Base-by-base conservation (phyloP, 1,140 invertebrate genomes). In the Trichoplusia ni region DNA sequence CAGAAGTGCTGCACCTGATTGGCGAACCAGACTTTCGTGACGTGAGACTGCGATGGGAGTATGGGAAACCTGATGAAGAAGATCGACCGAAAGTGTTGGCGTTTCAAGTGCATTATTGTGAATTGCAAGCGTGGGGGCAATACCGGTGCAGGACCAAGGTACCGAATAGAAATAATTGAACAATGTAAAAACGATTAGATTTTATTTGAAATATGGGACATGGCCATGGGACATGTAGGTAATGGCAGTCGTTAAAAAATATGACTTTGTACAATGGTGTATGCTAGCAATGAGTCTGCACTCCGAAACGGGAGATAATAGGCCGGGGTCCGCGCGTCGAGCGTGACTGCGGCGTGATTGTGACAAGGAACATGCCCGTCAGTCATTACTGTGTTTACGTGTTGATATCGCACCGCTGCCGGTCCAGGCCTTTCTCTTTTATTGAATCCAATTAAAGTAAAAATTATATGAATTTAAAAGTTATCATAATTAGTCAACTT, bases 41-140 rank as follows among this genome's bases (percentile, higher is more conserved):
- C 77, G 94, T 95, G 3, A 91, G 92, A 25, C 89, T 95, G 14
- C 92, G 92, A 44, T 95, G 95, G 95, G 93, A 94, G 77, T 91
- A 89, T 51, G 81, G 83, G 5, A 73, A 73, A 35, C 77, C 69
- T 21, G 80, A 89, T 7, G 84, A 81, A 1, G 76, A 84, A 19
- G 82, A 79, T 51, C 72, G 64, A 18, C 81, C 73, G 18, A 89
- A 87, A 64, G 61, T 88, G 4, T 47, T 83, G 27, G 87, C 75
- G 2, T 95, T 95, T 84, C 92, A 93, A 79, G 91, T 95, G 11
- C 92, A 93, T 69, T 95, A 95, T 81, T 96, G 95, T 79, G 95
- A 95, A 83, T 81, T 95, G 61, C 95, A 95, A 81, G 92, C 93
- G 9, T 95, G 94, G 93, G 95, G 95, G 33, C 91, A 93, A n/a